Base-by-base conservation (phyloP, 2,797 vertebrate species). In the Hapalemur alaotrensis region DNA sequence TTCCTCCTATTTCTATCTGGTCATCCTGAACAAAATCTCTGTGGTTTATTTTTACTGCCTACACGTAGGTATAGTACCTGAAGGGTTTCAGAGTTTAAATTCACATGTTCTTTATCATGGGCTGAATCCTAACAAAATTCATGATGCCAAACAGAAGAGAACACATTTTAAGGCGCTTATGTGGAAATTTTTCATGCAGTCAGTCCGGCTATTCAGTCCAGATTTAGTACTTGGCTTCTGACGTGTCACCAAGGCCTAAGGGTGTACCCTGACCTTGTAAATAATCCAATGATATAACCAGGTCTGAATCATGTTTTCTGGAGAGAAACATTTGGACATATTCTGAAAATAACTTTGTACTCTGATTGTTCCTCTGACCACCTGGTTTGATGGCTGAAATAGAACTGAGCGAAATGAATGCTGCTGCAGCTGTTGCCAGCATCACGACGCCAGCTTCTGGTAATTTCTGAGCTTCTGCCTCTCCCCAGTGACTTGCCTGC, bases 251-350 rank as follows among this genome's bases (percentile, higher is more conserved):
- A 15, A 93, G n/a, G 20, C 38, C 43, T 41, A 18, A 65, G 59
- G 54, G 59, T 65, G 43, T 84, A 35, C 43, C 43, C 32, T 83
- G 18, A 85, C 43, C 50, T 95, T 43, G 32, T 78, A 38, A 89
- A 52, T 17, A 50, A 61, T 30, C 38, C 35, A 92, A 2, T 86
- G 79, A 65, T 32, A 54, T 52, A 81, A 81, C 46, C 46, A 73
- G 50, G 14, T 48, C 65, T 81, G 80, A 93, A 73, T 93, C 76
- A 87, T 13, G 12, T 83, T 79, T 89, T 76, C 73, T 95, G 70
- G n/a, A 96, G 59, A 46, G 41, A 89, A 73, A n/a, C 14, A 69
- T 73, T 93, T 57, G 41, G 50, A 22, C 57, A 78, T 30, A 32
- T 69, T 69, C 38, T 80, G 35, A 91, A 95, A 91, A 84, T 73